Evolutionary conservation across 1,140 invertebrate genomes (phyloP), one percentile per base, ranked within the genome.

Genomic region (Parasteatoda tepidariorum): DNA sequence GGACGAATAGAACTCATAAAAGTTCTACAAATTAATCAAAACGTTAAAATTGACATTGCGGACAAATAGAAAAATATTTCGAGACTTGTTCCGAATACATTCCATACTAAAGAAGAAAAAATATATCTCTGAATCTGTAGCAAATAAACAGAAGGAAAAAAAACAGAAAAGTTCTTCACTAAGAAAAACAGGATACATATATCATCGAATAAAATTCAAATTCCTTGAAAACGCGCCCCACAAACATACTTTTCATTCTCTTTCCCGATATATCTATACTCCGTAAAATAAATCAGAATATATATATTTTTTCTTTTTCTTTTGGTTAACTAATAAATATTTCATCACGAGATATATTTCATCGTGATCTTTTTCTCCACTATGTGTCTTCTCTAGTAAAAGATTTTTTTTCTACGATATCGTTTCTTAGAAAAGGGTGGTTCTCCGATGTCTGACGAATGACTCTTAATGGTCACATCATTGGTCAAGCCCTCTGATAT

Each of bases 261-360:
- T n/a, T n/a, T n/a, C n/a, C n/a, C n/a, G n/a, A n/a, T n/a, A n/a
- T n/a, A 70, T 48, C 9, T 48, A 54, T 28, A 70, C 54, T 57
- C 70, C 34, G 26, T 28, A 41, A 73, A 41, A 73, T 73, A 73
- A 73, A 73, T 73, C 70, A 73, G 28, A 22, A 26, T 15, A 57
- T 61, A 30, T 73, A 26, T 30, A 9, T 31, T 26, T 41, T 62
- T 34, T 18, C 57, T 62, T 38, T 22, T 73, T 30, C 28, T 18
- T 28, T 24, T 13, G 24, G 9, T 26, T n/a, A 28, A 34, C 59
- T 66, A 64, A 76, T 76, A 76, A 76, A 76, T 76, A 76, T 76
- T 75, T 76, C 74, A 76, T 76, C 74, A 64, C 31, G n/a, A 9
- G 74, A 64, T 76, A 64, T 76, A 76, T 76, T 66, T 66, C 74